A percentile compares a stretch with the other conserved stretches of the same genome.
These are phyloP conservation scores for Epizoanthus scotinus DNA, from an alignment of 92 coral and sea anemone genomes.

Conservation along the genomic window DNA sequence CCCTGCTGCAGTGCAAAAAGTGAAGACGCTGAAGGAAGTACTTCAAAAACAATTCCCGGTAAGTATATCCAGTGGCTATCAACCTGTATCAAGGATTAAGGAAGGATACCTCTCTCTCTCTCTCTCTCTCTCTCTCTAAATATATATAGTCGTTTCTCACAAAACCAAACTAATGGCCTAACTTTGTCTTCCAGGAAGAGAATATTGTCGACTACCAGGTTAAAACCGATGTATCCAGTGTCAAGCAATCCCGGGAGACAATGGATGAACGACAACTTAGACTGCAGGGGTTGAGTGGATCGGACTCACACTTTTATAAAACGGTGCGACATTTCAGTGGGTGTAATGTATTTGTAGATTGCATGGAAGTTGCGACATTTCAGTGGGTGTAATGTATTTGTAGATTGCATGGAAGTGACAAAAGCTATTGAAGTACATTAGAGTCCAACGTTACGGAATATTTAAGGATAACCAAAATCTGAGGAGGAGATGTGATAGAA, in stretches of 20 bases:
- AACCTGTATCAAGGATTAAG: no score
- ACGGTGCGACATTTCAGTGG: conserved; percentile 61
- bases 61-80: conserved; percentile 22
- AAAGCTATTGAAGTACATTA: no score
- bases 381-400: not conserved
- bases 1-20: conserved; percentile 50
- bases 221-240: conserved; percentile 55
- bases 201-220: conserved; percentile 84
- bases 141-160: no score
- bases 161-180: no score
- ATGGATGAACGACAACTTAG: conserved; percentile 76
- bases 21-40: conserved; percentile 72
- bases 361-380: conserved; percentile 26
- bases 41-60: conserved; percentile 87
- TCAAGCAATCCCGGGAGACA: conserved; percentile 48
- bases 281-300: conserved; percentile 81
- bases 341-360: not conserved
- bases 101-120: no score
- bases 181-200: conserved; percentile 48
- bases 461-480: no score
- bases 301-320: conserved; percentile 84
- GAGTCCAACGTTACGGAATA: no score
- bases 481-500: no score
- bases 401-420: no score
- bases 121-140: no score